Evolutionary conservation across 2,113 vertebrate species (phyloP), one percentile per base, ranked within the genome.

Genomic region (Tragelaphus scriptus): DNA sequence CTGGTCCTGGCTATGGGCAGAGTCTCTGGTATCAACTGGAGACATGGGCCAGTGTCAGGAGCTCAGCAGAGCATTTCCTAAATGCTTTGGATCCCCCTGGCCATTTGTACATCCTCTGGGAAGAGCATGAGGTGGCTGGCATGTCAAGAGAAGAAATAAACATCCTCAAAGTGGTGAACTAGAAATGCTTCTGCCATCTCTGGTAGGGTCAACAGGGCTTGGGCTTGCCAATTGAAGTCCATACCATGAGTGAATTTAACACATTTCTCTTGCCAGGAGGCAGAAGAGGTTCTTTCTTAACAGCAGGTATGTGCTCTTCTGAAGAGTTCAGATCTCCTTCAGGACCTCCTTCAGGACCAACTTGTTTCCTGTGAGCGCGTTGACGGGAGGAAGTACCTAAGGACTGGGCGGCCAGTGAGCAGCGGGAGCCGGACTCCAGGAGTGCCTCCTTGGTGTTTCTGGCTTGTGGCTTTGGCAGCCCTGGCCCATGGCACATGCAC

Each of bases 21-120:
- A 44, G 63, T 91, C 63, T 65, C 53, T 26, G 53, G 36, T 13
- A 36, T 91, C 55, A 55, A 10, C 82, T 90, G 0, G 53, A 49
- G 55, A n/a, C n/a, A 21, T 2, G 0, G 9, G 75, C 5, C n/a
- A 36, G 68, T 71, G 3, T 4, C 2, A 30, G 36, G 36, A 8
- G 21, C 75, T 98, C 96, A 98, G 55, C 98, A 97, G 49, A 98
- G 99, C 21, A 99, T 96, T 32, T 97, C 90, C 0, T 99, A 97
- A 13, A 99, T 98, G 11, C 99, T 99, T 0, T 99, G 98, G 97
- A 99, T 99, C 92, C 99, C 98, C 28, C 99, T 97, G 84, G 99
- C 99, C 63, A 99, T 99, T 95, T 99, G 99, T 10, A 99, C 96
- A 53, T 99, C 99, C 3, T 99, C 98, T 1, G 99, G 99, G 92